Base-by-base conservation (phyloP, 2,113 vertebrate species). In the Blennius ocellaris region DNA sequence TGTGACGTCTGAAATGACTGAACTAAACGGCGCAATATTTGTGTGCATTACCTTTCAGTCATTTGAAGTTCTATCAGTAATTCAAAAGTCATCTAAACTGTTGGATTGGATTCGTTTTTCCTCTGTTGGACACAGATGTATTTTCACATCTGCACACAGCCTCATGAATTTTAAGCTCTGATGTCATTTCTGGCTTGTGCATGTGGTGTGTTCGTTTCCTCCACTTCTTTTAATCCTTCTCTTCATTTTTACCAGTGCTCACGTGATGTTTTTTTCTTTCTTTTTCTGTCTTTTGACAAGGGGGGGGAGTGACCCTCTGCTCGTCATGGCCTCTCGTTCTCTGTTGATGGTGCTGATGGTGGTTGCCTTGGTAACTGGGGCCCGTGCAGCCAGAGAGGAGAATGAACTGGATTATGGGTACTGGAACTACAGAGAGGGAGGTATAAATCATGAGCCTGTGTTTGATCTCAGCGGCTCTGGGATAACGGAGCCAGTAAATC, bases 371-470 rank as follows among this genome's bases (percentile, higher is more conserved):
- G 87, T 16, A 76, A 82, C 90, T 15, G 78, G 84, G 84, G 82
- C 82, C 68, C 72, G 8, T 15, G 69, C 89, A 30, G 80, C 43
- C 43, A 70, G 75, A 10, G 73, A 90, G 73, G 89, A 89, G 75
- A 95, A 94, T 52, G 88, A 93, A 64, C 70, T 94, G 90, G 92
- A 94, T 79, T 91, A 93, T 50, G 93, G 92, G 45, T 85, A 84
- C 78, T 95, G 94, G 94, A 94, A 95, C 91, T 95, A 94, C 87
- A 93, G 93, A 89, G 94, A 95, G 56, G 94, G 93, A 94, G 93
- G 93, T 95, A 72, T 54, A 84, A 91, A 74, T 87, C 58, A 67
- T 7, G 1, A 63, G 15, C 11, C 12, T 15, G 6, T 39, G 40
- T 83, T 83, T 84, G 57, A 86, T 82, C 69, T 45, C 6, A 6